phyloP scores from a whole-genome alignment of 2,888 invertebrate genomes.

The Aphodius granarius region DNA sequence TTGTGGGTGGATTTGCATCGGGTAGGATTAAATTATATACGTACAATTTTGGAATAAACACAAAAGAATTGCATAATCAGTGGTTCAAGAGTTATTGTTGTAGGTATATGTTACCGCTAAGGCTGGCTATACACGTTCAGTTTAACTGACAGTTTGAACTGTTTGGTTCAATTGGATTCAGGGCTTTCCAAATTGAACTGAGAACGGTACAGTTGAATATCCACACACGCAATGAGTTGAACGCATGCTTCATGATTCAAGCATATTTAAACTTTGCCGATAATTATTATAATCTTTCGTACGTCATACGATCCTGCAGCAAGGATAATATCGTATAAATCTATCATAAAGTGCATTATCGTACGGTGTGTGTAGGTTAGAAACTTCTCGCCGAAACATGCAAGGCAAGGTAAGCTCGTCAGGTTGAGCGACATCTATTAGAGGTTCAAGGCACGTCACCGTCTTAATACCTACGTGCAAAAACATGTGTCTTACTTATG shows the following conservation, averaged over 20 bases:
- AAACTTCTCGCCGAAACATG: neutral
- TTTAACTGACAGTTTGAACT: too few species aligned
- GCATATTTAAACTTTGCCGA: too few species aligned
- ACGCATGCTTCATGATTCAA: too few species aligned
- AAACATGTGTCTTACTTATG: constrained; percentile 13
- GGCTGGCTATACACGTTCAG: too few species aligned
- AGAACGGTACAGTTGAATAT: too few species aligned
- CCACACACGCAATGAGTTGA: too few species aligned
- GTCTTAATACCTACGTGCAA: neutral
- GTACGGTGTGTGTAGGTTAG: neutral
- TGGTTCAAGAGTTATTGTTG: too few species aligned
- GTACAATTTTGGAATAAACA: neutral
- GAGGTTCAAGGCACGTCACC: neutral
- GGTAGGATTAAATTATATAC: neutral
- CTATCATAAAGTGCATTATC: neutral
- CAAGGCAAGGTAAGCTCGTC: neutral
- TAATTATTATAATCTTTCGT: too few species aligned
- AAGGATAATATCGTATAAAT: neutral
- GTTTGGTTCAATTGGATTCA: too few species aligned
- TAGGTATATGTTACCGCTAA: too few species aligned
- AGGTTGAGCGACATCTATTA: neutral
- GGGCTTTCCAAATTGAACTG: too few species aligned
- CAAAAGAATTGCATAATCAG: neutral
- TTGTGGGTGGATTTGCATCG: neutral
- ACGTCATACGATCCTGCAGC: too few species aligned